Percentiles rank a stretch among this genome's conserved stretches.
phyloP scores from a whole-genome alignment of 2,113 vertebrate species.

The Mellivora capensis region DNA sequence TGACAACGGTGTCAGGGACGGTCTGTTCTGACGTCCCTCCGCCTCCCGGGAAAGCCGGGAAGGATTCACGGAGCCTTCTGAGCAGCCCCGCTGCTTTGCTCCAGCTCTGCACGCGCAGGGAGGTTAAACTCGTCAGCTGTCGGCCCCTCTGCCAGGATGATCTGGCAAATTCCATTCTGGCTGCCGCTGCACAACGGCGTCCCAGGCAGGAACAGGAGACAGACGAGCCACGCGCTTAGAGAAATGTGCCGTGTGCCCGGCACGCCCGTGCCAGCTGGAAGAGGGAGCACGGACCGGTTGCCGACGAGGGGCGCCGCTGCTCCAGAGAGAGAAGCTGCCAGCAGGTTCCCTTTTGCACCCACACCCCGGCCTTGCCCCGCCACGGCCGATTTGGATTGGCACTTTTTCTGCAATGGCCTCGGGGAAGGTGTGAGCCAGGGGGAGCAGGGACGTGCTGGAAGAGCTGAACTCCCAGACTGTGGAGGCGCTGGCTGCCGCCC shows the following conservation, averaged over 20 bases:
- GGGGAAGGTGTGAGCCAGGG: neutral
- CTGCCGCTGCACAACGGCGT: conserved; percentile 53
- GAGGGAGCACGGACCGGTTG: conserved; percentile 25
- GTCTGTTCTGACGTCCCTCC: neutral
- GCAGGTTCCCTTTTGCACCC: conserved; percentile 64
- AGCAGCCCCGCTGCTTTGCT: neutral
- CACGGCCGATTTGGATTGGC: conserved; percentile 67
- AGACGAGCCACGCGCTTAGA: conserved; percentile 64
- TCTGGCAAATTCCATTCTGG: conserved; percentile 77
- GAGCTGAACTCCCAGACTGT: neutral
- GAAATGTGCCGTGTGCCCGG: conserved; percentile 51
- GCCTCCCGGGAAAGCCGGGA: neutral
- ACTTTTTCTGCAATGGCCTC: neutral
- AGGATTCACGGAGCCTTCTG: neutral
- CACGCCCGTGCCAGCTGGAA: conserved; percentile 75
- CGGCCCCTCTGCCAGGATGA: conserved; percentile 72
- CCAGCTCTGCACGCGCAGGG: neutral
- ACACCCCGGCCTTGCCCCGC: conserved; percentile 30
- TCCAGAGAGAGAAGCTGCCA: conserved; percentile 55
- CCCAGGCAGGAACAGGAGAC: conserved; percentile 72
- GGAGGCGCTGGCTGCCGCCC: neutral
- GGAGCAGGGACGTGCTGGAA: neutral
- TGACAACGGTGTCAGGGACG: neutral
- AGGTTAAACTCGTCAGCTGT: conserved; percentile 54
- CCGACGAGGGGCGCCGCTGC: conserved; percentile 48